These are phyloP conservation scores for Diarsia dahlii DNA, from an alignment of 2,888 invertebrate genomes.

Conservation along the genomic window DNA sequence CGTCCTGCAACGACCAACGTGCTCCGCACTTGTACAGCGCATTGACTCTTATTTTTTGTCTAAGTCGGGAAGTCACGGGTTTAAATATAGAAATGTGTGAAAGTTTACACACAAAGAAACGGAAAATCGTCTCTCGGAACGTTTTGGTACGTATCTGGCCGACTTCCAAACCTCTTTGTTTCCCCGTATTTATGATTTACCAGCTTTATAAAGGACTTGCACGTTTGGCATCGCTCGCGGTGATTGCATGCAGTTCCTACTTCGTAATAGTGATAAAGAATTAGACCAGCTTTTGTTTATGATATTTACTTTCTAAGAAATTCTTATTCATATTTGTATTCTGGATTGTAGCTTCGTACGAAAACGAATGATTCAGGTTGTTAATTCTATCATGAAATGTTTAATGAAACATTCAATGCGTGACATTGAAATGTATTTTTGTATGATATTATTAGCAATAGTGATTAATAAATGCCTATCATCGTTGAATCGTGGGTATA, in stretches of 20 bases:
- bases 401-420: conserved; percentile 45
- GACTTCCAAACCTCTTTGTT: conserved; percentile 84
- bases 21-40: conserved; percentile 66
- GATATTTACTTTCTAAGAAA: conserved; percentile 18
- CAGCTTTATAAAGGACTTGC: conserved; percentile 66
- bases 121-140: conserved; percentile 69
- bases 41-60: conserved; percentile 74
- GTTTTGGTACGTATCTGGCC: conserved; percentile 76
- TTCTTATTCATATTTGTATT: conserved; percentile 31
- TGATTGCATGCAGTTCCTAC: conserved; percentile 45
- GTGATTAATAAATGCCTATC: conserved; percentile 37
- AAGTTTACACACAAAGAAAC: conserved; percentile 83
- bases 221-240: conserved; percentile 61
- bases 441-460: conserved; percentile 45
- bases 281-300: conserved; percentile 38
- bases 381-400: conserved; percentile 33
- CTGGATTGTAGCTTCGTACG: conserved; percentile 7
- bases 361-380: conserved; percentile 42
- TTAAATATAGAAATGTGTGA: conserved; percentile 68
- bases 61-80: conserved; percentile 53
- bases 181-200: conserved; percentile 78
- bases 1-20: conserved; percentile 55
- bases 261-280: conserved; percentile 26
- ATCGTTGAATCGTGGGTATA: conserved; percentile 18
- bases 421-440: conserved; percentile 53